These are phyloP conservation scores for Lordiphosa andalusiaca DNA, from an alignment of 2,888 invertebrate genomes.

Conservation along the genomic window DNA sequence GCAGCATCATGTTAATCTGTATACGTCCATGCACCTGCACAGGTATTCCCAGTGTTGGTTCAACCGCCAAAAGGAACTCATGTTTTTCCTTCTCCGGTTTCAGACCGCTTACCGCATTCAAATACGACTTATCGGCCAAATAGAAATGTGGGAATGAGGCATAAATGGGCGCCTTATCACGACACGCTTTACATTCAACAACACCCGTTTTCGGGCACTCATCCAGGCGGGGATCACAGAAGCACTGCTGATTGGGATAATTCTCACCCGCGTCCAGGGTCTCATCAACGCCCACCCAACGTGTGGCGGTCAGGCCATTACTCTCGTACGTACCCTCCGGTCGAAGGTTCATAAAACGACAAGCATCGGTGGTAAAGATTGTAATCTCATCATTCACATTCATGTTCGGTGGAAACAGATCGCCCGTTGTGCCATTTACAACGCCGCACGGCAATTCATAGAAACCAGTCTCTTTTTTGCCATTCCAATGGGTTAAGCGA, in stretches of 20 bases:
- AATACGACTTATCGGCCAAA: constrained; percentile 85
- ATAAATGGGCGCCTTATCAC: constrained; percentile 90
- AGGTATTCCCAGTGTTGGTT: constrained; percentile 90
- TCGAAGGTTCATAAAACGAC: constrained; percentile 84
- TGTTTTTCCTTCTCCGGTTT: constrained; percentile 84
- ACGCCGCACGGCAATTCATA: constrained; percentile 84
- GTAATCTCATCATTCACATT: constrained; percentile 82
- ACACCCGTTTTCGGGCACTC: constrained; percentile 83
- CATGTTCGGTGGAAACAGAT: constrained; percentile 87
- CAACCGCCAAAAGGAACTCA: constrained; percentile 85
- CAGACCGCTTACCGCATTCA: constrained; percentile 84
- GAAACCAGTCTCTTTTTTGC: constrained; percentile 82
- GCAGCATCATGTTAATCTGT: constrained; percentile 87
- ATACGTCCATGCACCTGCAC: constrained; percentile 86
- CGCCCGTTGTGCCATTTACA: constrained; percentile 88
- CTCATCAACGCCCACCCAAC: constrained; percentile 82
- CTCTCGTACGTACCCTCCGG: constrained; percentile 55
- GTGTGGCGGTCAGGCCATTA: constrained; percentile 69
- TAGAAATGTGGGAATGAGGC: constrained; percentile 92
- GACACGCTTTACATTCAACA: constrained; percentile 87
- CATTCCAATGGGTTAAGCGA: constrained; percentile 87
- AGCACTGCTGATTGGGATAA: constrained; percentile 85
- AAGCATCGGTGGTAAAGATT: constrained; percentile 89
- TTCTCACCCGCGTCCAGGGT: constrained; percentile 87
- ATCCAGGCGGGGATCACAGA: constrained; percentile 82